Evolutionary conservation across 2,797 vertebrate genomes (phyloP), one percentile per base, ranked within the genome.

Genomic region (Argya squamiceps): DNA sequence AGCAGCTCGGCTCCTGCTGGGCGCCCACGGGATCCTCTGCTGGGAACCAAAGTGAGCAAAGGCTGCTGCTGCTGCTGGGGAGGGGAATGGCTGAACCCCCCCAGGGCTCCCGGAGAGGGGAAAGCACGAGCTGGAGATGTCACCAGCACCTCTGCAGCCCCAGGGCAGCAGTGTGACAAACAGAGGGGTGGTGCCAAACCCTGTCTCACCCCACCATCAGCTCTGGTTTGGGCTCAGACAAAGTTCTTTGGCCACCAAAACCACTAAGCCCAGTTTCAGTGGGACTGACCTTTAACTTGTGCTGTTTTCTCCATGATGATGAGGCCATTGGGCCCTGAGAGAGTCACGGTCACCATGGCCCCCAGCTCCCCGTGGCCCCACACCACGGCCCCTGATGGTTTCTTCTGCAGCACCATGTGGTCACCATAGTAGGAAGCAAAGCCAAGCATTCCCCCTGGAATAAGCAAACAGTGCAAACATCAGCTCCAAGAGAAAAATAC

Each of bases 381-480:
- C 69, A 99, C 41, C 82, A 98, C 96, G 0, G 99, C 99, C 41
- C 96, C 98, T 20, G 98, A 97, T 0, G 99, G 99, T 75, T 98
- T 97, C 97, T 97, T 98, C 98, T 99, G 99, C 60, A 99, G 94
- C 74, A 99, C 99, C 99, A 99, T 99, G 97, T 99, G 98, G 87
- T 98, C 80, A 6, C 97, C 97, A 76, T 99, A 98, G 96, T 98
- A 99, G 30, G 99, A 99, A 1, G 99, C 98, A 81, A 99, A 99
- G 32, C 93, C 16, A 27, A 99, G 94, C 15, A 1, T 30, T 14
- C 22, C 29, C 83, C 89, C 98, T 98, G 69, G 34, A 81, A 79
- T 17, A 47, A 46, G 39, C 6, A 37, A 36, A 76, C 15, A 58
- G 43, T 1, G 3, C 55, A n/a, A 89, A 70, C 8, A 4, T 64